A percentile compares a stretch with the other conserved stretches of the same genome.
These are phyloP conservation scores for Galbula dea DNA, from an alignment of 2,113 vertebrate genomes.

Conservation along the genomic window DNA sequence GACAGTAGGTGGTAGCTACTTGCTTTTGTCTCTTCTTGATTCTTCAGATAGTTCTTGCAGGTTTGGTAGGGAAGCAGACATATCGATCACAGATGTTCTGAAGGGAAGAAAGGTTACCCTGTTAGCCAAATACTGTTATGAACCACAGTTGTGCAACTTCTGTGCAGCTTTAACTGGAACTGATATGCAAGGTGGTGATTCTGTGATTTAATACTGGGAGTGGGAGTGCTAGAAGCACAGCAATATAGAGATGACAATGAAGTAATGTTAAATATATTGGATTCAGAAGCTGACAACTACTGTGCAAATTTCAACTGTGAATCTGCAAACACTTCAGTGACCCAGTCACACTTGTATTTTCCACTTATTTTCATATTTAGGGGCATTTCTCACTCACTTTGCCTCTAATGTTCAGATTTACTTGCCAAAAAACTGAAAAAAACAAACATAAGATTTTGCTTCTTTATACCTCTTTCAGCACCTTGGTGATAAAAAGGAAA, in stretches of 20 bases:
- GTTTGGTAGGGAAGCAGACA: neutral
- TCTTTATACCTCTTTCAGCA: neutral
- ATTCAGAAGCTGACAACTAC: neutral
- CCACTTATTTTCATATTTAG: neutral
- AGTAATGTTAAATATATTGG: neutral
- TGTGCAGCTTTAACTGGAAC: neutral
- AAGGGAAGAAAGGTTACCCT: neutral
- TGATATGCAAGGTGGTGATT: neutral
- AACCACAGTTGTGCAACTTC: neutral
- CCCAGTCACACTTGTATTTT: neutral
- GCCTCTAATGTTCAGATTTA: neutral
- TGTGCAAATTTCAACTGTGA: neutral
- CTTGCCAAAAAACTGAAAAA: neutral
- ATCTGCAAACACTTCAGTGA: neutral
- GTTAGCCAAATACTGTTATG: neutral
- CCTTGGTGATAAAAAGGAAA: neutral
- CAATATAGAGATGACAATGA: neutral
- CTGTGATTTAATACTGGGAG: neutral
- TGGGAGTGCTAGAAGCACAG: neutral
- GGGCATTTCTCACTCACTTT: neutral
- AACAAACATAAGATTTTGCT: neutral
- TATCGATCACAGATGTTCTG: neutral
- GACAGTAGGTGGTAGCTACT: neutral
- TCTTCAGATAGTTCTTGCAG: neutral
- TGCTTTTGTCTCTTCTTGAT: neutral